phyloP scores from a whole-genome alignment of 2,888 invertebrate genomes.

The Alloscopus bannaensis region DNA sequence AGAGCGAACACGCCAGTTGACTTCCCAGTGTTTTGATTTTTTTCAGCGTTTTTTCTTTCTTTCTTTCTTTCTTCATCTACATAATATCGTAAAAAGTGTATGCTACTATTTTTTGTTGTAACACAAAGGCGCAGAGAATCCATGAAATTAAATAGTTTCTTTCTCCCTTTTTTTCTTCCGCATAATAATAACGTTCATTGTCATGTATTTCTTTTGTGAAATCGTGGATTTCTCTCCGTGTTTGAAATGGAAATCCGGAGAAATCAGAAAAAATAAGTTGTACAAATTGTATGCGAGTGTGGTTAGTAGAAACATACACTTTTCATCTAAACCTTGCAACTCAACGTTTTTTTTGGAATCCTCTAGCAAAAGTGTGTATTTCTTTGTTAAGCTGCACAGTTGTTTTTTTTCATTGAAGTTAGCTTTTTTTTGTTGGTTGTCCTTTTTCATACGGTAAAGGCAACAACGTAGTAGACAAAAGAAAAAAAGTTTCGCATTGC shows the following conservation, averaged over 20 bases:
- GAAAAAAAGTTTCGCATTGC: neutral
- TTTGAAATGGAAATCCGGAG: no score
- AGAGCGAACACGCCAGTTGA: conserved; percentile 74
- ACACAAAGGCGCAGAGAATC: neutral
- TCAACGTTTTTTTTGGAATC: conserved; percentile 1
- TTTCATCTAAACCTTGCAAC: neutral
- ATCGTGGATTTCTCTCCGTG: no score
- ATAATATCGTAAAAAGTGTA: conserved; percentile 2
- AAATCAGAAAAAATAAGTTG: no score
- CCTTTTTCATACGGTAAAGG: neutral
- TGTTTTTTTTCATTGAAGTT: neutral
- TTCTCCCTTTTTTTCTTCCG: no score
- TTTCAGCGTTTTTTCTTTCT: conserved; percentile 43
- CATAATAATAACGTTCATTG: no score
- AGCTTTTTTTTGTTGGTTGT: neutral
- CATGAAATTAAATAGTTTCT: no score
- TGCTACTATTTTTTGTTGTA: conserved; percentile 8
- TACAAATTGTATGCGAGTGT: no score
- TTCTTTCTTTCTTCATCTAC: conserved; percentile 29
- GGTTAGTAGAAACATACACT: conserved; percentile 11
- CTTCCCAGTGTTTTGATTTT: conserved; percentile 72
- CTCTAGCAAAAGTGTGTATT: no score
- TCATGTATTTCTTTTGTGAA: no score
- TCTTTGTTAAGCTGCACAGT: conserved; percentile 19
- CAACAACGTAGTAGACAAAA: neutral